Evolutionary conservation across 2,888 invertebrate species (phyloP).

Genomic region (Drosophila histrio): DNA sequence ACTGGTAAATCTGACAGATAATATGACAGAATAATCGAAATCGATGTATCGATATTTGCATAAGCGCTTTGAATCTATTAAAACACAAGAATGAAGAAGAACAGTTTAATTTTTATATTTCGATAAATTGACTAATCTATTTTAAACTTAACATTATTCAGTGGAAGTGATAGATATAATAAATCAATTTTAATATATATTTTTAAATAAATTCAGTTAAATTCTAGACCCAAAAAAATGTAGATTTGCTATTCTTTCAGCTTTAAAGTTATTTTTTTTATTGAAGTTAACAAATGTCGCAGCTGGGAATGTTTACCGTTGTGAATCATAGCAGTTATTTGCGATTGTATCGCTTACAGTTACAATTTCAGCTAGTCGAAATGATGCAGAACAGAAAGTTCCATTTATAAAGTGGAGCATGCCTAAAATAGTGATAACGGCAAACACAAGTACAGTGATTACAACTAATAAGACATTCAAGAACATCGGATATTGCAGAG

Average conservation of each 20-base stretch:
- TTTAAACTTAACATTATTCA: no score
- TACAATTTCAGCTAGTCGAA: constrained; percentile 16
- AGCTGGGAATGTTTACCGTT: constrained; percentile 1
- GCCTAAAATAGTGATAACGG: constrained; percentile 1
- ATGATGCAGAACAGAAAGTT: constrained; percentile 5
- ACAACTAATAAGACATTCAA: not conserved
- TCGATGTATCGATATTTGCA: no score
- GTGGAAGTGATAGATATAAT: not conserved
- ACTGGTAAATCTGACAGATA: no score
- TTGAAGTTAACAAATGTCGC: not conserved
- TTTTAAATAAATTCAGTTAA: no score
- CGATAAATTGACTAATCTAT: no score
- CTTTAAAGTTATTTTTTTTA: not conserved
- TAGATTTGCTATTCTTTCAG: not conserved
- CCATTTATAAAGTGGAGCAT: constrained; percentile 2
- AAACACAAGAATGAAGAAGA: no score
- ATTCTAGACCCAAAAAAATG: not conserved
- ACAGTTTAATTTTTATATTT: no score
- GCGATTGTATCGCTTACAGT: constrained; percentile 11
- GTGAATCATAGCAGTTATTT: constrained; percentile 1
- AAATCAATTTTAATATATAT: no score
- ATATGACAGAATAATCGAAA: no score
- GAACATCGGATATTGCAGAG: not conserved
- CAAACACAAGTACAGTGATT: not conserved
- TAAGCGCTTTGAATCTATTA: no score